These are phyloP conservation scores for Drosophila fungiperda DNA, from an alignment of 2,888 invertebrate species.

Conservation along the genomic window DNA sequence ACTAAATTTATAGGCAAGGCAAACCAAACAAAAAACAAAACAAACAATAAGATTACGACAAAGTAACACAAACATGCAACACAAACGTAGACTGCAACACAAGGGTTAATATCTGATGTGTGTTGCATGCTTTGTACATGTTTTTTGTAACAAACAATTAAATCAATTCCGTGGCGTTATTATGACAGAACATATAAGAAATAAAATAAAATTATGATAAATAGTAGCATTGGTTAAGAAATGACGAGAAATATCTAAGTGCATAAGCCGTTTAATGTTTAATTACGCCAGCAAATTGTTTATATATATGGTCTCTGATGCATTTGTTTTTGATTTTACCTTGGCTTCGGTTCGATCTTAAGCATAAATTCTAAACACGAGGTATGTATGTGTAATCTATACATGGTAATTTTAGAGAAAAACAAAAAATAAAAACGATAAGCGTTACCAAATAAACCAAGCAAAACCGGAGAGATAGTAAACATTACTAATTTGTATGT, in stretches of 20 bases:
- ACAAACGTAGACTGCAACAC: conserved; percentile 43
- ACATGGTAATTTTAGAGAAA: conserved; percentile 58
- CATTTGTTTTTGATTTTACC: conserved; percentile 32
- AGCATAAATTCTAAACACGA: conserved; percentile 37
- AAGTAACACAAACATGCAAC: conserved; percentile 35
- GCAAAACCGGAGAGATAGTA: conserved; percentile 56
- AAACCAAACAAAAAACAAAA: conserved; percentile 26
- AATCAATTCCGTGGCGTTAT: conserved; percentile 26
- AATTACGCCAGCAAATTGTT: conserved; percentile 56
- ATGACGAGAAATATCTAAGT: conserved; percentile 25
- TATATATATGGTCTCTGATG: conserved; percentile 23
- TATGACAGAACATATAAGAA: not conserved
- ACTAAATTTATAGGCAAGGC: conserved; percentile 70
- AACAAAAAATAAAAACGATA: conserved; percentile 6
- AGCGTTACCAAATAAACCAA: conserved; percentile 34
- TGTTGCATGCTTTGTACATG: conserved; percentile 58
- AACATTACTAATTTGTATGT: conserved; percentile 72
- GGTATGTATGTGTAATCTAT: conserved; percentile 54
- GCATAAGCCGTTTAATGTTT: conserved; percentile 57
- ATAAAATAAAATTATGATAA: conserved; percentile 2
- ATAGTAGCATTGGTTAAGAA: conserved; percentile 47
- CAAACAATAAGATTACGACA: conserved; percentile 36
- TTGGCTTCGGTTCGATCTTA: conserved; percentile 48
- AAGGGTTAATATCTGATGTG: conserved; percentile 28
- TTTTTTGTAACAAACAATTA: conserved; percentile 33